Base-by-base conservation (phyloP, 2,888 invertebrate genomes). In the Calephelis perditalis region DNA sequence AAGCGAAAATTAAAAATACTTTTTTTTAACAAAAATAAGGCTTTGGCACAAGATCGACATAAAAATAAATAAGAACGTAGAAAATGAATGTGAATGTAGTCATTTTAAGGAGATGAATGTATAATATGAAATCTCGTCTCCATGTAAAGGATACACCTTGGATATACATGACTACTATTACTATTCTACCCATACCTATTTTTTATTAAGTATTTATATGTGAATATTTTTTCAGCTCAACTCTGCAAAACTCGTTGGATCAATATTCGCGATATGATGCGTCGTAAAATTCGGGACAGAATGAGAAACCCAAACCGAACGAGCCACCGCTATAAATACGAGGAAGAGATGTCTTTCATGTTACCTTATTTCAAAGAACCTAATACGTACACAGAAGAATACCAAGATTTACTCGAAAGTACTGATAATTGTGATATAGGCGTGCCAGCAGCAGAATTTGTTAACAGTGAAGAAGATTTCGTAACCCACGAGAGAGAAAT, bases 201-300 rank as follows among this genome's bases (percentile, higher is more conserved):
- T 26, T 3, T 26, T 26, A 26, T 26, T 26, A 4, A 26, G 3
- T 3, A 26, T 26, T 26, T 26, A 57, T 11, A 26, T n/a, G 10
- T 8, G 36, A 57, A 15, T n/a, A 44, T 43, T 2, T 59, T 78
- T 78, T 7, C 78, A 86, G 86, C 82, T 0, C 66, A 70, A n/a
- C 67, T 78, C 2, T 87, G 86, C 74, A 88, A 86, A 70, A 73
- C 80, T 0, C 70, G 88, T 58, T 89, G 88, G 87, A 76, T 84
- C 26, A 88, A 87, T 72, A 88, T 89, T 12, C 66, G 89, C 1
- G 88, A 89, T 46, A 84, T 84, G 84, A 82, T 88, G 84, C 76
- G 86, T 0, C 72, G 84, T 1, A 84, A 81, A 65, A 71, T 84
- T 40, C 75, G 79, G 1, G 81, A 82, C 7, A 74, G 86, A 0